A percentile compares a stretch with the other conserved stretches of the same genome.
Conservation (phyloP, 2,113 vertebrate species). For the Semnornis frantzii region DNA sequence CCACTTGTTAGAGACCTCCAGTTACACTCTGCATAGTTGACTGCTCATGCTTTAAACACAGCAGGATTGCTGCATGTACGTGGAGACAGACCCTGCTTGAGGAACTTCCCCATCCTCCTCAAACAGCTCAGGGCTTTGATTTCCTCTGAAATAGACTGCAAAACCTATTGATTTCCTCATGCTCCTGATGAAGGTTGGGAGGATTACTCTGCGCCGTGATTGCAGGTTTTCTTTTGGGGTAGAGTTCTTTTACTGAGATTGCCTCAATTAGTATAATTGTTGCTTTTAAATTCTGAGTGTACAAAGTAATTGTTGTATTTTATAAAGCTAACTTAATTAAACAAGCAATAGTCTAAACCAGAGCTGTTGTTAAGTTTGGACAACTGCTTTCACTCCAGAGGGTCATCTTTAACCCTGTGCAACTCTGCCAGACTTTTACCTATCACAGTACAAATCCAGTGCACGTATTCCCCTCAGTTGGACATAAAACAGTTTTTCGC, state of each 20-base stretch:
- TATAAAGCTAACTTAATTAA: constrained; percentile 4
- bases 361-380: not conserved
- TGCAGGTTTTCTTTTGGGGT: accelerated
- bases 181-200: not conserved
- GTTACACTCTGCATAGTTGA: not conserved
- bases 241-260: not conserved
- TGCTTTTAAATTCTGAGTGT: not conserved
- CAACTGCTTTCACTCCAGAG: not conserved
- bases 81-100: not conserved
- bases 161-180: not conserved
- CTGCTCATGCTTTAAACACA: not conserved
- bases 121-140: not conserved
- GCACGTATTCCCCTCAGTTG: not conserved
- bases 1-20: not conserved
- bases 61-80: not conserved
- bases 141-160: not conserved
- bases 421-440: not conserved
- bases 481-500: not conserved
- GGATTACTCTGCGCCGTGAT: not conserved
- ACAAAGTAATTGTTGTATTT: not conserved
- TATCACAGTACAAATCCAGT: not conserved
- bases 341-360: not conserved
- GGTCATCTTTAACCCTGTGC: not conserved
- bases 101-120: not conserved
- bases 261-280: not conserved